Evolutionary conservation across 2,888 invertebrate species (phyloP).

Genomic region (Spodoptera picta): DNA sequence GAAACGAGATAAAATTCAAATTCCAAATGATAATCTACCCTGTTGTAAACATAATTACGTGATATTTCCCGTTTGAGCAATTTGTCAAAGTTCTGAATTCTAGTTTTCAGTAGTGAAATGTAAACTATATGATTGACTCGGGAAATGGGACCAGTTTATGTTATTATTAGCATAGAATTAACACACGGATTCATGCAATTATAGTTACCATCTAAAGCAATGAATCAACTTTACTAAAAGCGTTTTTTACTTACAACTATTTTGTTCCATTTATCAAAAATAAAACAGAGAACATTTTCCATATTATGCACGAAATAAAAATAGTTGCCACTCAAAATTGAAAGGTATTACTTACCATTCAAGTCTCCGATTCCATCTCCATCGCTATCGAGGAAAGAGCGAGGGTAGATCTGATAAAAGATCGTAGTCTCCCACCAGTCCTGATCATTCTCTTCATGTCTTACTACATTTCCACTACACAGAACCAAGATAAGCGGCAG

Average conservation of each 20-base stretch:
- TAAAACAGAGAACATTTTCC: background rate
- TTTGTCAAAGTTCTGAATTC: constrained; percentile 21
- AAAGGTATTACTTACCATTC: constrained; percentile 75
- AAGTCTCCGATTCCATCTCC: constrained; percentile 92
- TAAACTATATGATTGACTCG: constrained; percentile 9
- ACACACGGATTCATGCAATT: constrained; percentile 7
- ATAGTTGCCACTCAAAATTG: background rate
- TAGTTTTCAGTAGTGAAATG: constrained; percentile 27
- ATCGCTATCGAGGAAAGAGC: constrained; percentile 93
- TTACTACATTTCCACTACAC: constrained; percentile 61
- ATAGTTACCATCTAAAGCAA: constrained; percentile 2
- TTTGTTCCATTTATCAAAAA: background rate
- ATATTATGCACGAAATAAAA: background rate
- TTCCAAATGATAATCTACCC: constrained; percentile 8
- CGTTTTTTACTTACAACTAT: background rate
- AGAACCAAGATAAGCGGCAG: constrained; percentile 65
- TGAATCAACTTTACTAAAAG: constrained; percentile 4
- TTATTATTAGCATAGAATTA: background rate
- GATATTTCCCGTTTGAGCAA: constrained; percentile 17
- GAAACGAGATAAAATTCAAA: constrained; percentile 10
- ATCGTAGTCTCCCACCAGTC: constrained; percentile 94
- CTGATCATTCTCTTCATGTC: constrained; percentile 61
- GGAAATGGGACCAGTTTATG: constrained; percentile 14
- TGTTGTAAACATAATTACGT: constrained; percentile 13
- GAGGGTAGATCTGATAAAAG: constrained; percentile 94